Evolutionary conservation across 2,797 vertebrate species (phyloP).

Genomic region (Lycodopsis pacificus): DNA sequence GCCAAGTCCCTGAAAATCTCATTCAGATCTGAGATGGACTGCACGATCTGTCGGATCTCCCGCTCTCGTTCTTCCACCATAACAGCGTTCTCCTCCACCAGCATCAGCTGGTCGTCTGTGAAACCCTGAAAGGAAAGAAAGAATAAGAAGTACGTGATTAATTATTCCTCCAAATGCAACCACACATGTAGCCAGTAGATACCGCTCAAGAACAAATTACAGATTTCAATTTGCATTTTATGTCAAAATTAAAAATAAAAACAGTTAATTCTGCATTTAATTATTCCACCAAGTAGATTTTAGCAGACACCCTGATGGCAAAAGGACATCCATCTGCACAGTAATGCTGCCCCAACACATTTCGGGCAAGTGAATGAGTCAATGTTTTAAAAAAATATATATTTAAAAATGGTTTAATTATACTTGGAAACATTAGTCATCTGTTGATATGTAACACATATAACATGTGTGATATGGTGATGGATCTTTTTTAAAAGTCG

Average conservation of each 20-base stretch:
- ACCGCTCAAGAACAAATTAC: background rate
- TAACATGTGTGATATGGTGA: background rate
- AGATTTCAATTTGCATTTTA: background rate
- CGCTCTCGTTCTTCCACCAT: constrained; percentile 94
- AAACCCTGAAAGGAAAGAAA: constrained; percentile 86
- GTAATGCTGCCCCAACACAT: background rate
- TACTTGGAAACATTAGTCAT: background rate
- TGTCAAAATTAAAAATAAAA: background rate
- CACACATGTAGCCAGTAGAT: background rate
- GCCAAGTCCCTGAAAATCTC: constrained; percentile 96
- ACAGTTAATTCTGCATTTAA: background rate
- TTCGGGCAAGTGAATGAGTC: background rate
- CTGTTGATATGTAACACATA: no score
- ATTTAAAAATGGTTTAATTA: background rate
- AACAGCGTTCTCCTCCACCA: constrained; percentile 93
- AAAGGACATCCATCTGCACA: background rate
- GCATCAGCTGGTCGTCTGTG: constrained; percentile 92
- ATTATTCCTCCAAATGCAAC: background rate
- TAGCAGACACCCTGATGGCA: background rate
- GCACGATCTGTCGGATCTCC: constrained; percentile 95
- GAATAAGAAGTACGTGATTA: background rate
- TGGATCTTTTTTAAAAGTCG: background rate
- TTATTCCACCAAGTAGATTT: background rate
- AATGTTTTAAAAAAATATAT: background rate
- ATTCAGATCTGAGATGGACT: constrained; percentile 97